Conservation (phyloP, 2,797 vertebrate genomes). For the Calcarius lapponicus region DNA sequence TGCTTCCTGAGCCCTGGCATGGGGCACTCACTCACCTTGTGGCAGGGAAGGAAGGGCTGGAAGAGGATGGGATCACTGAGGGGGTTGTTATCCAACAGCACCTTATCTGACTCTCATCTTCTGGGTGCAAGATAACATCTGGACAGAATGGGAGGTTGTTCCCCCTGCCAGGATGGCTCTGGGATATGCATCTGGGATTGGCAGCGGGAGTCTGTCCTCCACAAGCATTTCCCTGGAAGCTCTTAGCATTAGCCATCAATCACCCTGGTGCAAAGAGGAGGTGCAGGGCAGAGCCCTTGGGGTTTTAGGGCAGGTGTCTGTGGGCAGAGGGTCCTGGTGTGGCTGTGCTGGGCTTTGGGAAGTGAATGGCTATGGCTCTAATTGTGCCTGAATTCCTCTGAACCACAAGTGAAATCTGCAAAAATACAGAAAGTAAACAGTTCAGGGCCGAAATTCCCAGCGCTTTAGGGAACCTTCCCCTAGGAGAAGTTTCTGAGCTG, state of each 20-base stretch:
- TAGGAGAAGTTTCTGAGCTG: not conserved
- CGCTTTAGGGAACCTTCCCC: not conserved
- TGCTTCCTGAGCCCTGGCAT: not conserved
- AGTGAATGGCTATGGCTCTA: not conserved
- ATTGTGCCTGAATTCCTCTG: slow-evolving; percentile 10
- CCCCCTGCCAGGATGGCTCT: not conserved
- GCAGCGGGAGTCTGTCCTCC: not conserved
- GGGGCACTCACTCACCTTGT: not conserved
- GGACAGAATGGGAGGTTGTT: not conserved
- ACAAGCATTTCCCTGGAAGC: not conserved
- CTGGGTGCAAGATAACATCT: not conserved
- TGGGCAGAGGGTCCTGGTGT: not conserved
- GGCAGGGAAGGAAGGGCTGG: not conserved
- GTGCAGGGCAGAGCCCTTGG: not conserved
- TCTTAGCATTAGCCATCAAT: not conserved
- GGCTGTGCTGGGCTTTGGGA: fast-evolving
- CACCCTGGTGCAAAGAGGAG: not conserved
- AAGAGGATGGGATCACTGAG: not conserved
- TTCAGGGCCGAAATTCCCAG: not conserved
- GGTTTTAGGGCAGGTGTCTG: not conserved
- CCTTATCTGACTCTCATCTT: not conserved
- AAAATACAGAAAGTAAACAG: slow-evolving; percentile 40
- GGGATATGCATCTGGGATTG: not conserved
- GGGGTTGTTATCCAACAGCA: not conserved
- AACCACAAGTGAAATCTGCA: slow-evolving; percentile 41